These are phyloP conservation scores for Acanthisitta chloris DNA, from an alignment of 2,113 vertebrate species.

Conservation along the genomic window DNA sequence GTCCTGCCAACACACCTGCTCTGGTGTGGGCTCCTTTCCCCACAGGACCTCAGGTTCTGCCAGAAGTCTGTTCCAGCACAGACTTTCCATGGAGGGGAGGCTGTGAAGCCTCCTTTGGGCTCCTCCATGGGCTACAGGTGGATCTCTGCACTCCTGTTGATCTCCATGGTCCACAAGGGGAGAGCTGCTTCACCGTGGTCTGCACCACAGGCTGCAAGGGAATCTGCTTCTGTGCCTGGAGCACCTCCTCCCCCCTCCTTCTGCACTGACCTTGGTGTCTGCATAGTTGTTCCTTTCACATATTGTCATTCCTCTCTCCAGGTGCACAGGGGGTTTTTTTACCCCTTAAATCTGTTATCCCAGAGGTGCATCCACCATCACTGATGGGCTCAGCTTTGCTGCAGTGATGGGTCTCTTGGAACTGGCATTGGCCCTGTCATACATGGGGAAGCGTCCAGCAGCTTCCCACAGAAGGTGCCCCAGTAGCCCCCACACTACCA, in stretches of 20 bases:
- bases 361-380: too few relatives aligned
- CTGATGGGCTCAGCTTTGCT: too few relatives aligned
- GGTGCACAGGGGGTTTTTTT: not conserved
- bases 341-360: not conserved
- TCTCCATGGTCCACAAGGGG: not conserved
- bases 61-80: not conserved
- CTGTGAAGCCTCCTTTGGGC: fast-evolving
- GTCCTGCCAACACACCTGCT: not conserved
- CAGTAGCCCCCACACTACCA: not conserved
- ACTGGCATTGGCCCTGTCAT: not conserved
- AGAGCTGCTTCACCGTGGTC: not conserved
- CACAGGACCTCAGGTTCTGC: not conserved
- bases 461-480: not conserved
- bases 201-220: not conserved
- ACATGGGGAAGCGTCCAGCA: not conserved
- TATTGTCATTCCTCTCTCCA: not conserved
- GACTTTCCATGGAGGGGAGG: too few relatives aligned
- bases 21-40: not conserved
- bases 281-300: not conserved
- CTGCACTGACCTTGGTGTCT: not conserved
- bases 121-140: not conserved
- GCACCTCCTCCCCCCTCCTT: not conserved
- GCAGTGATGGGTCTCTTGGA: fast-evolving
- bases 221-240: not conserved
- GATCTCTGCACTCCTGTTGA: not conserved